A percentile compares a stretch with the other conserved stretches of the same genome.
Conservation (phyloP, 2,797 vertebrate genomes). For the Danio choprae region DNA sequence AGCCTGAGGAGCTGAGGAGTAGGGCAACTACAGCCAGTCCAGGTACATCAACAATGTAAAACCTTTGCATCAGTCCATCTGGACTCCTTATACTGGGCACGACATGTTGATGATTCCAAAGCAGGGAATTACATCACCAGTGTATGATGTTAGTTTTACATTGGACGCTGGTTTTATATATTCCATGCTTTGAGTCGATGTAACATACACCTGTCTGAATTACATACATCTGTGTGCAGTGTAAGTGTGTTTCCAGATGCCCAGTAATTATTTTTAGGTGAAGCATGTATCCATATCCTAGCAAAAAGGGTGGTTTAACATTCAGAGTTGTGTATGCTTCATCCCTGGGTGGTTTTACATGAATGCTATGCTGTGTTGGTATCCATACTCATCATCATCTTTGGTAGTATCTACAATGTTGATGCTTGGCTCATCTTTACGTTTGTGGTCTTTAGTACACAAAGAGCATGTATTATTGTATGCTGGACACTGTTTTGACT, state of each 20-base stretch:
- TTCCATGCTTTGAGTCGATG: background rate
- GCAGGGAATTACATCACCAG: conserved; percentile 28
- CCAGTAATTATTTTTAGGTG: conserved; percentile 11
- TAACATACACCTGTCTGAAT: conserved; percentile 45
- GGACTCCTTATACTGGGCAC: conserved; percentile 32
- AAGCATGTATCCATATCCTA: conserved; percentile 24
- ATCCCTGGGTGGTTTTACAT: conserved; percentile 2
- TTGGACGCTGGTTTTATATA: background rate
- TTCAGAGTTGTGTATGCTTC: conserved; percentile 35
- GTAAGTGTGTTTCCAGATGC: conserved; percentile 49
- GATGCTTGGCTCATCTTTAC: background rate
- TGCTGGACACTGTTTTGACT: conserved; percentile 20
- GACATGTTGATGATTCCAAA: conserved; percentile 40
- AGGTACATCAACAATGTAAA: conserved; percentile 21
- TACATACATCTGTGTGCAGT: background rate
- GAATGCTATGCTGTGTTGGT: conserved; percentile 35
- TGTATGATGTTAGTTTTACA: conserved; percentile 17
- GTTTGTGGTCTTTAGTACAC: conserved; percentile 7
- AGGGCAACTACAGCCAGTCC: background rate
- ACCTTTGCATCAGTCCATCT: conserved; percentile 28
- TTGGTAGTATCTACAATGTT: background rate
- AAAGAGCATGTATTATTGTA: conserved; percentile 26
- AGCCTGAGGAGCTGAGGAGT: background rate
- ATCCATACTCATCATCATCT: background rate
- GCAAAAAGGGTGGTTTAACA: conserved; percentile 5